Evolutionary conservation across 2,888 invertebrate species (phyloP).

Genomic region (Trichopria drosophilae): DNA sequence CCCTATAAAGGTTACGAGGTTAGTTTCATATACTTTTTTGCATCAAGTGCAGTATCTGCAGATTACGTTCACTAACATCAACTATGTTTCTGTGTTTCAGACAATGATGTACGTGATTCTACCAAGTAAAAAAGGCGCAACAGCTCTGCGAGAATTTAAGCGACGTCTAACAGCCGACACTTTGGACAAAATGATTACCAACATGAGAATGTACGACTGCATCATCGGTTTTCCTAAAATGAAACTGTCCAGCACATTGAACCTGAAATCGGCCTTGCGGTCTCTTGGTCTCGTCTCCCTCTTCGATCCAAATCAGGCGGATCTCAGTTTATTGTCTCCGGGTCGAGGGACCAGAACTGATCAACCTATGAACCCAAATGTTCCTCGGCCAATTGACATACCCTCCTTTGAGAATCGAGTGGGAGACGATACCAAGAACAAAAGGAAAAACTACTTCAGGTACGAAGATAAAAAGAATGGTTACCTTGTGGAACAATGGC

Average conservation of each 20-base stretch:
- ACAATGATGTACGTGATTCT: conserved; percentile 68
- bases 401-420: no score
- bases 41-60: background rate
- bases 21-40: no score
- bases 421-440: no score
- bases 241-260: conserved; percentile 66
- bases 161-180: conserved; percentile 59
- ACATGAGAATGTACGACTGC: conserved; percentile 59
- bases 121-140: conserved; percentile 61
- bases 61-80: background rate
- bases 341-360: no score
- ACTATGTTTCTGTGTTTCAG: conserved; percentile 31
- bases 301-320: conserved; percentile 66
- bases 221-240: conserved; percentile 72
- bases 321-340: conserved; percentile 69
- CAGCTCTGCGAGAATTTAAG: conserved; percentile 61
- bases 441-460: conserved; percentile 39
- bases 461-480: conserved; percentile 43
- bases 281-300: conserved; percentile 66
- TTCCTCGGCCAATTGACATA: no score
- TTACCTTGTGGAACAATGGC: conserved; percentile 48
- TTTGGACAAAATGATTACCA: conserved; percentile 61
- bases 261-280: conserved; percentile 63
- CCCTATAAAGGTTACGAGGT: conserved; percentile 72
- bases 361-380: no score